Evolutionary conservation across 2,888 invertebrate genomes (phyloP).

Genomic region (Didymodactylos carnosus): DNA sequence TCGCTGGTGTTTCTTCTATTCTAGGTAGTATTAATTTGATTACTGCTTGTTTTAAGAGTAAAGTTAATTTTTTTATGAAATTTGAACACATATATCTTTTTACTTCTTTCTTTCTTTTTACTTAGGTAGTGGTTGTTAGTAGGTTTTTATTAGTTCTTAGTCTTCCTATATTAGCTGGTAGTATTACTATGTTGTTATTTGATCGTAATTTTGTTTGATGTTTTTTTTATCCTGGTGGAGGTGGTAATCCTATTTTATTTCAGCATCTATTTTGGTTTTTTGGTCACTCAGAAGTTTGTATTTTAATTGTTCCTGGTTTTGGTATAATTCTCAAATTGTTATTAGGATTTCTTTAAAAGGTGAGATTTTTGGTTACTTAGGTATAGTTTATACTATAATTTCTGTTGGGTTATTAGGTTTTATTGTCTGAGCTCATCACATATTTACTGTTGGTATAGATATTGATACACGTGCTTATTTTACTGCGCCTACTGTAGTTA

Average conservation of each 20-base stretch:
- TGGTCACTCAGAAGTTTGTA: constrained; percentile 67
- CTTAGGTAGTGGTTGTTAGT: constrained; percentile 51
- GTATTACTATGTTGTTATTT: constrained; percentile 56
- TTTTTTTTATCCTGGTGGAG: constrained; percentile 59
- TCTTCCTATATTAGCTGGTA: constrained; percentile 55
- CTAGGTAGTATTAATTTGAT: constrained; percentile 60
- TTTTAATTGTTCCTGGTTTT: constrained; percentile 63
- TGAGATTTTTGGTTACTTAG: constrained; percentile 50
- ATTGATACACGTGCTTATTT: constrained; percentile 64
- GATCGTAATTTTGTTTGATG: constrained; percentile 61
- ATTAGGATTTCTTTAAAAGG: constrained; percentile 42
- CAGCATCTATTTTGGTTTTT: constrained; percentile 72
- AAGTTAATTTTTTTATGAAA: constrained; percentile 40
- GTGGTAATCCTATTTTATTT: constrained; percentile 58
- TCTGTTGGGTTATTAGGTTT: constrained; percentile 61
- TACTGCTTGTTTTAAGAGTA: constrained; percentile 53
- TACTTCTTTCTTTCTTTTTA: constrained; percentile 52
- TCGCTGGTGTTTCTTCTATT: constrained; percentile 49
- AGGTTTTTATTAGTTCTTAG: constrained; percentile 47
- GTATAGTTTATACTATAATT: constrained; percentile 64
- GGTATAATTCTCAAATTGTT: constrained; percentile 61
- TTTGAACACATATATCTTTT: too few relatives aligned
- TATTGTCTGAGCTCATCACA: constrained; percentile 64
- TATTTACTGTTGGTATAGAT: constrained; percentile 64
- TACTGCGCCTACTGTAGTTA: constrained; percentile 63